Base-by-base conservation (phyloP, 2,113 vertebrate species). In the Petromus typicus region DNA sequence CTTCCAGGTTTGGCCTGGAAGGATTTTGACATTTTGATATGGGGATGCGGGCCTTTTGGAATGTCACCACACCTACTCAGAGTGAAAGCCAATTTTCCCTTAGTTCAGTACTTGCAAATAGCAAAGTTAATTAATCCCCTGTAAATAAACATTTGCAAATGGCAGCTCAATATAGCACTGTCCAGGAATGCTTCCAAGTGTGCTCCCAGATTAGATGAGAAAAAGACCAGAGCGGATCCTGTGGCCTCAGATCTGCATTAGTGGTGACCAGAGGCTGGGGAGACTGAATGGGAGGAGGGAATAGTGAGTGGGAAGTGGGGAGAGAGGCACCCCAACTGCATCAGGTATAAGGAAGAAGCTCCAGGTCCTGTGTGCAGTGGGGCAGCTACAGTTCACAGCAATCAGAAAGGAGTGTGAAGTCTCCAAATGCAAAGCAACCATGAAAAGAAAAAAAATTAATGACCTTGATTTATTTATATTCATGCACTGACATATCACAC, bases 131-230 rank as follows among this genome's bases (percentile, higher is more conserved):
- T 96, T 96, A 96, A 95, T 75, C 96, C 69, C 69, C 82, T 0
- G 0, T 71, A 95, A 97, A 96, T 57, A 97, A 97, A 95, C 48
- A 54, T 71, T 96, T 97, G 87, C 63, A 83, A 97, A 94, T 93
- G 91, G 84, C 92, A 71, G 86, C 84, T 89, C 87, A 40, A 78
- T 85, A 83, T 0, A 16, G 86, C 87, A 92, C 93, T 96, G 96
- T 94, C 97, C 98, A 98, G 93, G 88, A 96, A 96, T 32, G 71
- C 94, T 97, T 95, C 86, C 69, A 88, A 94, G 95, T 23, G 67
- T 0, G 0, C 59, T 76, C 79, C 0, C 48, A 97, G 95, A 92
- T 94, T n/a, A 93, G 94, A 88, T 75, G 80, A 86, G 78, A 45
- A 94, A 90, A 90, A 43, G 63, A 96, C 86, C 66, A 37, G 96